Base-by-base conservation (phyloP, 2,113 vertebrate species). In the Nanorana parkeri region DNA sequence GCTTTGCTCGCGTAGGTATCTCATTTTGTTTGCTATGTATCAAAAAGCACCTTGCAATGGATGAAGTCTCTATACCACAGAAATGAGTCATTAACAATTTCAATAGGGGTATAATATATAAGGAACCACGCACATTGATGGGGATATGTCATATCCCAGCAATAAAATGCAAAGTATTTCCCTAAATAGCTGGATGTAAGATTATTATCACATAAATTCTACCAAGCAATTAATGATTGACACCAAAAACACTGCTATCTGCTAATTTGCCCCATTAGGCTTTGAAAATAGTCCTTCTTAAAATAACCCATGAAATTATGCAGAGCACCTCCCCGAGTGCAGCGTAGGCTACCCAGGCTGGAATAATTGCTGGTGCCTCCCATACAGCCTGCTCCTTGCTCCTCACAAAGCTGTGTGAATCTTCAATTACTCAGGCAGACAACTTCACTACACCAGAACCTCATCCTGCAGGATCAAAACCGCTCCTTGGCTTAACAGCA, bases 341-440 rank as follows among this genome's bases (percentile, higher is more conserved):
- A 36, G 20, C 10, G 19, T 36, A 26, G 65, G 28, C 51, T 41
- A 23, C 24, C 13, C 66, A 68, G 65, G 29, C 54, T 55, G 26
- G 67, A 78, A 36, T 78, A 41, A 68, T 60, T 80, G 24, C 66
- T 51, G 32, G 32, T 24, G 32, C 54, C 13, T 71, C 67, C 21
- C 78, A 20, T 56, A 19, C 29, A 78, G 20, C 76, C 61, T 54
- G 6, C 21, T 13, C 52, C 19, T 24, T 15, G 3, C 2, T 67
- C 51, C n/a, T 68, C 65, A 58, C 13, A 68, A 80, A 15, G 47
- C 8, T 64, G 11, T 63, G 52, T 54, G 17, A 77, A 65, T 67
- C 13, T 24, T 66, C 55, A 29, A 55, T 78, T n/a, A 66, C 52
- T 24, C 47, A 65, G 13, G 51, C 20, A 23, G 20, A 36, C 26